Evolutionary conservation across 2,113 vertebrate species (phyloP), one percentile per base, ranked within the genome.

Genomic region (Nipponia nippon): DNA sequence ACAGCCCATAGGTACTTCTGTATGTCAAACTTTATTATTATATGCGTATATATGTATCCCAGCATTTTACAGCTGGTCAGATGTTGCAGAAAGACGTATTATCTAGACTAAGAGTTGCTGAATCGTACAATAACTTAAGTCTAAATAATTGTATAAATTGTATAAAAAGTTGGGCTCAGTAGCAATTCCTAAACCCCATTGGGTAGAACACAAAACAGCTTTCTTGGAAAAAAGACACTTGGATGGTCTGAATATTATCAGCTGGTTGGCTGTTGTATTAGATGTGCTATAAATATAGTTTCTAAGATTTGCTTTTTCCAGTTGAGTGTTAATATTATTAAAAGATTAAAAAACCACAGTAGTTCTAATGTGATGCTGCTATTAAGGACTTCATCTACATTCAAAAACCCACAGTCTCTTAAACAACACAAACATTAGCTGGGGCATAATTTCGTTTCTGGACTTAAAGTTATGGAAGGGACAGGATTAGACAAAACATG

Each of bases 141-240:
- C 46, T 75, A 67, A 67, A 66, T 58, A 52, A 40, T 9, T 56
- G 78, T 19, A 34, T 49, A 50, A 59, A 53, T 62, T 71, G 52
- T 66, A 32, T n/a, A n/a, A n/a, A n/a, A 34, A 34, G n/a, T 13
- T 87, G 18, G 34, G 21, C 42, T 53, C 32, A 46, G 55, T n/a
- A 88, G 47, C 32, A 71, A n/a, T 71, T 90, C n/a, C 21, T 67
- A 67, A 90, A 71, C 13, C 3, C 22, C 32, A 4, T 30, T 85
- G 25, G 27, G 19, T 55, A 59, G 34, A 61, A n/a, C 11, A 36
- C 0, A 0, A 50, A 52, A 49, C 9, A 52, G 13, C 34, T 87
- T 86, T 52, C 18, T 72, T 79, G 25, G 55, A 22, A 85, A 75
- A 78, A 61, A 75, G 38, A 30, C 34, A 20, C 23, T 69, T 80